phyloP scores from a whole-genome alignment of 2,888 invertebrate species.

The Drosophila rubida region DNA sequence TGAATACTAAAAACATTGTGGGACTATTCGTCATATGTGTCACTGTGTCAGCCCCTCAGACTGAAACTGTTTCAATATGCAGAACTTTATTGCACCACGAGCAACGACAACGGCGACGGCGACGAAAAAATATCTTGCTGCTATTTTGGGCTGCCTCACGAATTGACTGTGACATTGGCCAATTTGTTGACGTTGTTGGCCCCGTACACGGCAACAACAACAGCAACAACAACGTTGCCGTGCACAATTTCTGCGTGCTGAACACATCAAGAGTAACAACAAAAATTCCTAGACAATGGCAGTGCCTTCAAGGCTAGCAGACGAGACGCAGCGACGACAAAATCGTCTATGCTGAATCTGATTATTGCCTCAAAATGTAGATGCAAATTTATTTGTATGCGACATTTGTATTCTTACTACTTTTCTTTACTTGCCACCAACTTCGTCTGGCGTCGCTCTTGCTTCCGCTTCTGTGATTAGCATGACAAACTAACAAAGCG shows the following conservation, averaged over 20 bases:
- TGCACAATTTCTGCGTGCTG: slow-evolving; percentile 25
- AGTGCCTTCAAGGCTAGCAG: slow-evolving; percentile 25
- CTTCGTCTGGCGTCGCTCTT: not conserved
- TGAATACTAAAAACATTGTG: slow-evolving; percentile 9
- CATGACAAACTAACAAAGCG: slow-evolving; percentile 14
- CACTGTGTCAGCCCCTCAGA: slow-evolving; percentile 9
- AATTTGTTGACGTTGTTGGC: slow-evolving; percentile 41
- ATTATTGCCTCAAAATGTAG: slow-evolving; percentile 30
- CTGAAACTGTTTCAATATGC: slow-evolving; percentile 33
- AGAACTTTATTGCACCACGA: slow-evolving; percentile 26
- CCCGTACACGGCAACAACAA: slow-evolving; percentile 4
- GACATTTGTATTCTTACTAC: slow-evolving; percentile 4
- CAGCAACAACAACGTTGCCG: slow-evolving; percentile 13
- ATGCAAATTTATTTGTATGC: slow-evolving; percentile 26
- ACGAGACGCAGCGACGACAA: slow-evolving; percentile 19
- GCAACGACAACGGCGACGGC: not conserved
- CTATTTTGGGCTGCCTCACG: slow-evolving; percentile 36
- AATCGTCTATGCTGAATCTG: slow-evolving; percentile 30
- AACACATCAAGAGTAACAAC: slow-evolving; percentile 23
- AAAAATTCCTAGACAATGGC: slow-evolving; percentile 26
- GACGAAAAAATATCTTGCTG: slow-evolving; percentile 14
- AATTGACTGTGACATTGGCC: slow-evolving; percentile 54
- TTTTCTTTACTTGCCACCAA: not conserved
- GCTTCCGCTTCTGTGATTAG: slow-evolving; percentile 4
- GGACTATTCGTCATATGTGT: slow-evolving; percentile 34